phyloP scores from a whole-genome alignment of 1,140 invertebrate genomes.

The Neelides sp. region DNA sequence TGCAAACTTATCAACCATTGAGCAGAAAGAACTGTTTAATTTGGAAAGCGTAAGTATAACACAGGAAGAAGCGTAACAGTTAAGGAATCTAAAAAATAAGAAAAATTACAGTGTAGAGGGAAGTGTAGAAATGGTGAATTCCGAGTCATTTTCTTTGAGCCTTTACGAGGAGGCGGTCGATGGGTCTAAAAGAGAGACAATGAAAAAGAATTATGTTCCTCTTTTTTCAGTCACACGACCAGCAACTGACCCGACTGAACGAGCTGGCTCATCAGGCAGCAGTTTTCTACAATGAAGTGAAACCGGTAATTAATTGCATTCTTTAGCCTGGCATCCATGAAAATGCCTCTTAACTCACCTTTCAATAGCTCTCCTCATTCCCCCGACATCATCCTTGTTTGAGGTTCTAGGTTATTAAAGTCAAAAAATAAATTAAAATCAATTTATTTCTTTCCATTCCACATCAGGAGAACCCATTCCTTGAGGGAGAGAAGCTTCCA shows the following conservation, averaged over 20 bases:
- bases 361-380: neutral
- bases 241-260: slow-evolving; percentile 17
- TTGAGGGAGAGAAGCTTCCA: slow-evolving; percentile 65
- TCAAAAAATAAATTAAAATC: slow-evolving; percentile 17
- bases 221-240: slow-evolving; percentile 19
- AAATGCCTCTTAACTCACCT: no score
- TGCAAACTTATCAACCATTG: no score
- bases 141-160: no score
- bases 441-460: slow-evolving; percentile 32
- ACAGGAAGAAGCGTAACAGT: no score
- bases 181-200: no score
- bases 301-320: slow-evolving; percentile 14
- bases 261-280: slow-evolving; percentile 19
- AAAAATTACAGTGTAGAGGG: no score
- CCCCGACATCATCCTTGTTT: neutral
- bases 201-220: no score
- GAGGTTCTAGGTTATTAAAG: slow-evolving; percentile 2
- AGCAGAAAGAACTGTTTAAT: no score
- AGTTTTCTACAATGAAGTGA: slow-evolving; percentile 13
- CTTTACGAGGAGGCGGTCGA: no score
- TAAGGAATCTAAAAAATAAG: no score
- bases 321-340: slow-evolving; percentile 1
- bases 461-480: slow-evolving; percentile 59
- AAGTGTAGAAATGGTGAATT: no score
- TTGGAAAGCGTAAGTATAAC: no score